A percentile compares a stretch with the other conserved stretches of the same genome.
These are phyloP conservation scores for Meganola albula DNA, from an alignment of 2,888 invertebrate species.

Conservation along the genomic window DNA sequence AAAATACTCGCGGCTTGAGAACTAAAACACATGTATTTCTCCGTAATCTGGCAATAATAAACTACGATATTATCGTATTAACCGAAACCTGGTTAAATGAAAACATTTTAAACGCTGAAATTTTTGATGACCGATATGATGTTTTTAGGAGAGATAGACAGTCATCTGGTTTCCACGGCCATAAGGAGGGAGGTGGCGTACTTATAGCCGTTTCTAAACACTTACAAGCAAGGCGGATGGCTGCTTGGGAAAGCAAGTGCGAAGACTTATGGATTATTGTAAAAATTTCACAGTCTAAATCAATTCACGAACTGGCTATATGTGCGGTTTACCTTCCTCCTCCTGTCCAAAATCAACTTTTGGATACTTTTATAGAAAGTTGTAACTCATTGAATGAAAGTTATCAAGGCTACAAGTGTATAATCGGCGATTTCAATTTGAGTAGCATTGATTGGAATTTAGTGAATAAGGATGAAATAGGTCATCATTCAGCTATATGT, in stretches of 20 bases:
- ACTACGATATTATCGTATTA: conserved; percentile 3
- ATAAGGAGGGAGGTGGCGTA: conserved; percentile 6
- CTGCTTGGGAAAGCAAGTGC: conserved; percentile 2
- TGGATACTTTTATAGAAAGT: conserved; percentile 2
- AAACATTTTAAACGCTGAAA: conserved; percentile 1
- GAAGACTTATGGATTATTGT: conserved; percentile 6
- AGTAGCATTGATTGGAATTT: conserved; percentile 1
- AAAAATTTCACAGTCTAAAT: neutral
- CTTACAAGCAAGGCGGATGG: neutral
- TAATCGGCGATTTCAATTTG: conserved; percentile 6
- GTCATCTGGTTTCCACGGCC: neutral
- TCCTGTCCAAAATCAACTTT: conserved; percentile 1
- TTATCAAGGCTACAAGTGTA: neutral
- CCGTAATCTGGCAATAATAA: conserved; percentile 2
- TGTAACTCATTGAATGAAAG: conserved; percentile 3
- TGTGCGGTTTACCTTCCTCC: conserved; percentile 4
- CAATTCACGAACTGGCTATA: conserved; percentile 2
- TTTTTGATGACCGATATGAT: conserved; percentile 6
- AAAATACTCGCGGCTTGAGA: conserved; percentile 4
- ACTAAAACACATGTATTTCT: conserved; percentile 5
- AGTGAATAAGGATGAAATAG: neutral
- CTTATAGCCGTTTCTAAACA: conserved; percentile 4
- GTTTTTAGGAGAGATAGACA: conserved; percentile 9
- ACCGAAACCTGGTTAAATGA: conserved; percentile 8
- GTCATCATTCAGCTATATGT: too few species aligned